A percentile compares a stretch with the other conserved stretches of the same genome.
Conservation (phyloP, 2,797 vertebrate genomes). For the Mormyrus proboscirostris region DNA sequence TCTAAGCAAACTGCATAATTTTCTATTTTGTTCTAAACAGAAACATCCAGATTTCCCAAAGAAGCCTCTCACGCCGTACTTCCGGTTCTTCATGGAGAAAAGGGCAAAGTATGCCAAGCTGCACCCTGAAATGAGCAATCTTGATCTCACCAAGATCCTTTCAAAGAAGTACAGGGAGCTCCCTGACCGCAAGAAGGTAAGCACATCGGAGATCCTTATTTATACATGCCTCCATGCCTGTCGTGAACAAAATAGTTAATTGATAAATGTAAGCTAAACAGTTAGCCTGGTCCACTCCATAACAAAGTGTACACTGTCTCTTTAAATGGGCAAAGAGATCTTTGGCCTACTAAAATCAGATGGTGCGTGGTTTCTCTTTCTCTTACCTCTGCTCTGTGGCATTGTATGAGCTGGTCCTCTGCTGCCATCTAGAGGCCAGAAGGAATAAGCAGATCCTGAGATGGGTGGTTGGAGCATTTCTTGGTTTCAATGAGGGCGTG, state of each 20-base stretch:
- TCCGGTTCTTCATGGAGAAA: constrained; percentile 71
- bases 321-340: neutral
- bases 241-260: neutral
- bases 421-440: constrained; percentile 22
- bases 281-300: neutral
- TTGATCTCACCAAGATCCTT: constrained; percentile 61
- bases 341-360: neutral
- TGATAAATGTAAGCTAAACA: neutral
- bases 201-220: neutral
- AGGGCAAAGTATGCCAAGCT: constrained; percentile 60
- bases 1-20: neutral
- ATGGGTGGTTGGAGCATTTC: neutral
- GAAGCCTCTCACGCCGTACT: constrained; percentile 65
- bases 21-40: constrained; percentile 43
- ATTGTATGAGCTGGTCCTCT: neutral
- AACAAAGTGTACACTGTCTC: neutral
- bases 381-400: neutral
- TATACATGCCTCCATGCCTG: neutral
- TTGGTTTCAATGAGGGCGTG: neutral
- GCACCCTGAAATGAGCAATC: constrained; percentile 62
- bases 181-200: constrained; percentile 73
- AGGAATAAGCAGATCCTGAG: neutral
- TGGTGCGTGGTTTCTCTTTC: neutral
- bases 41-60: constrained; percentile 73
- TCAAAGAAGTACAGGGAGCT: constrained; percentile 67